Evolutionary conservation across 2,888 invertebrate species (phyloP), one percentile per base, ranked within the genome.

Genomic region (Athrips mouffetella): DNA sequence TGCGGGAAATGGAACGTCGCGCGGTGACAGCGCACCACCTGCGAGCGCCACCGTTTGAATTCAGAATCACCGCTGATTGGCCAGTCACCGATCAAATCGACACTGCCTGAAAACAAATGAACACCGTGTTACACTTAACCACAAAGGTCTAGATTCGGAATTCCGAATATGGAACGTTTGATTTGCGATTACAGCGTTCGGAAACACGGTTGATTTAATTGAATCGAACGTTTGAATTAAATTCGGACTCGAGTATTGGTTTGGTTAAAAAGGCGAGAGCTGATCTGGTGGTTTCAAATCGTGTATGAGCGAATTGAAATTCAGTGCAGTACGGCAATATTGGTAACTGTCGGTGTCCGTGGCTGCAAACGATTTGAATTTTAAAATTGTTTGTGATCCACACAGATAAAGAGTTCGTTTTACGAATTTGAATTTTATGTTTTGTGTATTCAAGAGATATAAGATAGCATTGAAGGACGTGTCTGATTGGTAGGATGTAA

Each of bases 1-100:
- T 59, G 77, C 80, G 82, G 80, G 82, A 81, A 82, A 83, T 80
- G 81, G 80, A 73, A 73, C 75, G 71, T 70, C 70, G 64, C 70
- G 68, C 70, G 75, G 69, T 76, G 84, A 81, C 80, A 80, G 78
- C 74, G 52, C 58, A 70, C 67, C 84, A 84, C 82, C 81, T 80
- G 82, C 67, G 66, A 58, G 63, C 53, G 59, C 61, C 67, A 60
- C 61, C 53, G 55, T 62, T 58, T 55, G 60, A 58, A 60, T 58
- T 54, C 57, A 54, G 58, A 58, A 61, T 60, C 58, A 56, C 53
- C 52, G 53, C 66, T 67, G 72, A 72, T 72, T 70, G 73, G 71
- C 59, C 63, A 59, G 51, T 49, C 55, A 50, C 51, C 47, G 57
- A 48, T 49, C 49, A 55, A 40, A 47, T 51, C 47, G 60, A 60